These are phyloP conservation scores for Saccostrea glomerata DNA, from an alignment of 1,140 invertebrate species.

Conservation along the genomic window DNA sequence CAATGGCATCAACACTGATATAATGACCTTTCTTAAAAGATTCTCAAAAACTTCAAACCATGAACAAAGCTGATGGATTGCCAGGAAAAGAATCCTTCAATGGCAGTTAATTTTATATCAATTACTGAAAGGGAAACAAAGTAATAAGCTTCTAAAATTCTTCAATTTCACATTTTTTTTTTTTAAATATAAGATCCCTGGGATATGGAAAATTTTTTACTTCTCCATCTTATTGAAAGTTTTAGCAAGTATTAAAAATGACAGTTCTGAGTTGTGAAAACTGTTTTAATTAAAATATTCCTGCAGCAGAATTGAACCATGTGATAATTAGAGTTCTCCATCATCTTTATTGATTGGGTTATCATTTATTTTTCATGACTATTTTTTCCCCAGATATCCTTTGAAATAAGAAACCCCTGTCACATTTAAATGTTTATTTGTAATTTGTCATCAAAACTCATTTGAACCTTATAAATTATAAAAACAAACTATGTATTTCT, in stretches of 20 bases:
- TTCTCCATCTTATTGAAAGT: too few relatives aligned
- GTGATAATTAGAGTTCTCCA: not conserved
- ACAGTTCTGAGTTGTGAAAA: too few relatives aligned
- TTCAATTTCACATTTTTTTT: too few relatives aligned
- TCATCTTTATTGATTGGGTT: not conserved
- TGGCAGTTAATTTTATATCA: too few relatives aligned
- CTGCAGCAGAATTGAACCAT: not conserved
- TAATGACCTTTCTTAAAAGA: not conserved
- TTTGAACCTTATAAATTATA: not conserved
- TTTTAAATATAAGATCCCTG: too few relatives aligned
- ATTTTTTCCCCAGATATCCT: not conserved
- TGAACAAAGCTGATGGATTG: not conserved
- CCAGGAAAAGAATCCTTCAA: too few relatives aligned
- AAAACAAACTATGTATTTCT: not conserved
- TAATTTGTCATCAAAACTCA: not conserved
- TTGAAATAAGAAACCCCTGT: not conserved
- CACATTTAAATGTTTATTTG: not conserved
- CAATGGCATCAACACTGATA: not conserved
- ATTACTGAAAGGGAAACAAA: too few relatives aligned
- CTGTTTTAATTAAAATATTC: not conserved
- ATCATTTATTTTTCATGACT: not conserved
- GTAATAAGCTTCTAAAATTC: too few relatives aligned
- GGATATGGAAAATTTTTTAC: too few relatives aligned
- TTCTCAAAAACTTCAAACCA: not conserved
- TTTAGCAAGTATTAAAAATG: too few relatives aligned